Evolutionary conservation across 1,140 invertebrate genomes (phyloP).

Genomic region (Cydia strobilella): DNA sequence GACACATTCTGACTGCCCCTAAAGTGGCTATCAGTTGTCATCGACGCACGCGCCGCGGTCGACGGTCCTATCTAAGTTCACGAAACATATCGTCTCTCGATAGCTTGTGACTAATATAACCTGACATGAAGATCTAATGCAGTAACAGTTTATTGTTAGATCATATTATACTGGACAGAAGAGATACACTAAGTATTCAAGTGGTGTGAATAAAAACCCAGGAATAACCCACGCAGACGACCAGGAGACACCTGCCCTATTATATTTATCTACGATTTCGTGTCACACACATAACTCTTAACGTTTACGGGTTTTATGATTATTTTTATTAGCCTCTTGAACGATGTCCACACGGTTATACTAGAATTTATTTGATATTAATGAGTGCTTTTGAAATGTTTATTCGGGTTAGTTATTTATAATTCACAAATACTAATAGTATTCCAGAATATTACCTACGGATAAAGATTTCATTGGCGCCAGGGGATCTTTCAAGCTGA

Average conservation of each 20-base stretch:
- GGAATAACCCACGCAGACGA: slow-evolving; percentile 60
- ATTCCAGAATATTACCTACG: too few relatives aligned
- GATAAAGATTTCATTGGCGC: too few relatives aligned
- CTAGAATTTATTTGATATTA: slow-evolving; percentile 19
- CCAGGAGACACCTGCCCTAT: slow-evolving; percentile 56
- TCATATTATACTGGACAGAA: background rate
- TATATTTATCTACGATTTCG: slow-evolving; percentile 34
- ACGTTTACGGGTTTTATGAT: slow-evolving; percentile 25
- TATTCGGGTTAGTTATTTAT: slow-evolving; percentile 33
- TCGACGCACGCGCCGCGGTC: background rate
- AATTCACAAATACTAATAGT: background rate
- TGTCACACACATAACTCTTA: slow-evolving; percentile 17
- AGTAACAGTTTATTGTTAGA: background rate
- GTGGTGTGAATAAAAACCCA: slow-evolving; percentile 1
- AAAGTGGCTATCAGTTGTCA: slow-evolving; percentile 3
- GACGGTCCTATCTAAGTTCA: background rate
- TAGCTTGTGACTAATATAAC: background rate
- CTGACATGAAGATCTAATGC: background rate
- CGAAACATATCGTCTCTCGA: background rate
- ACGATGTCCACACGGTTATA: slow-evolving; percentile 6
- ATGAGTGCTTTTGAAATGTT: slow-evolving; percentile 7
- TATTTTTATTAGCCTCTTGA: slow-evolving; percentile 22
- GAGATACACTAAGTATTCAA: background rate
- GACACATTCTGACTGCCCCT: background rate
- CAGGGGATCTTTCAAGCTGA: too few relatives aligned